Conservation (phyloP, 2,113 vertebrate species). For the Anguilla japonica region DNA sequence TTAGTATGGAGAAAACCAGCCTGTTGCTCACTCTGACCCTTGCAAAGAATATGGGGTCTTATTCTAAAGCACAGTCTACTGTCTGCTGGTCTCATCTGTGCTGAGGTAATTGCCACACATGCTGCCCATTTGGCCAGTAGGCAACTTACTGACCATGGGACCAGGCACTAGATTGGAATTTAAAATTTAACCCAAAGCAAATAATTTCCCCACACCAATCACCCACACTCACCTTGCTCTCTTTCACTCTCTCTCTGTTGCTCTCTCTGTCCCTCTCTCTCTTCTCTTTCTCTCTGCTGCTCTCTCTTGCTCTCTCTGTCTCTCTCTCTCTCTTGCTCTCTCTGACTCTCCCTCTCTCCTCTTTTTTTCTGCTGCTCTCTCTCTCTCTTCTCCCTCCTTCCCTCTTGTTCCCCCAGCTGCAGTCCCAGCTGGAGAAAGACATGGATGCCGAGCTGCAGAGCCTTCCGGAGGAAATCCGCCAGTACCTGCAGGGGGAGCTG, state of each 20-base stretch:
- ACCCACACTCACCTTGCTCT: neutral
- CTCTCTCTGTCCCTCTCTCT: too few relatives aligned
- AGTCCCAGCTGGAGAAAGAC: conserved; percentile 63
- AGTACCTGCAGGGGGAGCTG: conserved; percentile 71
- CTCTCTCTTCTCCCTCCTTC: neutral
- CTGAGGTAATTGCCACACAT: too few relatives aligned
- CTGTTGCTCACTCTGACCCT: too few relatives aligned
- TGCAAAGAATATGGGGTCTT: too few relatives aligned
- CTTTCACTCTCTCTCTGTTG: neutral
- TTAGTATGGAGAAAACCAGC: too few relatives aligned
- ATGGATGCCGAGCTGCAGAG: conserved; percentile 63
- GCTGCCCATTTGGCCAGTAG: too few relatives aligned
- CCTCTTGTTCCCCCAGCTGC: conserved; percentile 58
- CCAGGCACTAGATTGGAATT: too few relatives aligned
- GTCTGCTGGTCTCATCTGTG: too few relatives aligned
- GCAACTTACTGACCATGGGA: too few relatives aligned
- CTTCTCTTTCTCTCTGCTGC: neutral
- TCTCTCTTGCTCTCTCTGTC: neutral
- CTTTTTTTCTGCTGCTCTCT: neutral
- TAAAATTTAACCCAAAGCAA: too few relatives aligned
- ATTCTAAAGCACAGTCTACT: too few relatives aligned
- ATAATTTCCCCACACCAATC: too few relatives aligned
- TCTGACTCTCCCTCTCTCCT: neutral
- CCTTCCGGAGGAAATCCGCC: conserved; percentile 73
- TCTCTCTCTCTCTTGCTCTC: neutral